These are phyloP conservation scores for Spongilla lacustris DNA, from an alignment of 37 sponge, comb jelly and placozoan species.

Conservation along the genomic window DNA sequence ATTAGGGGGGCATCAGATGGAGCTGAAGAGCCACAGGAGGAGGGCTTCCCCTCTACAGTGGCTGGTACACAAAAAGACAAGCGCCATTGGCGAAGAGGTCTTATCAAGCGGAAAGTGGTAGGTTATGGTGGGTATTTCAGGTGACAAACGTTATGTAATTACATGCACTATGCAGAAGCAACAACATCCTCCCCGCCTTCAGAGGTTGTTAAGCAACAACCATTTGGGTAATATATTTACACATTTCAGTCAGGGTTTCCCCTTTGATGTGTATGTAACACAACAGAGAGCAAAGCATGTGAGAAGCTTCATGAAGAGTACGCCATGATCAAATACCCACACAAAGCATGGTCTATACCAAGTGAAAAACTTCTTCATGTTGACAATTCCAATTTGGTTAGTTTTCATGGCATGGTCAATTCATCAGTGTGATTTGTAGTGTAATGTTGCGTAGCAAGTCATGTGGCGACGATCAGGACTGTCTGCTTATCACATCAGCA, in stretches of 20 bases:
- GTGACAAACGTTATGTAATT: neutral
- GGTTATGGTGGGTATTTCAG: neutral
- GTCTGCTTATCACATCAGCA: neutral
- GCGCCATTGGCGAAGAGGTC: neutral
- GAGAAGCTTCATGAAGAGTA: constrained; percentile 40
- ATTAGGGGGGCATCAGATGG: neutral
- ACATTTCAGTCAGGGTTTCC: neutral
- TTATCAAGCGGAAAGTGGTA: neutral
- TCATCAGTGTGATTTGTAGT: neutral
- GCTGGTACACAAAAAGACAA: neutral
- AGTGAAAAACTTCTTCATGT: constrained; percentile 46
- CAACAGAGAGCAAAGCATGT: neutral
- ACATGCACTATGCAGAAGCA: neutral
- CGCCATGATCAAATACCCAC: constrained; percentile 77
- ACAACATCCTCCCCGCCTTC: neutral
- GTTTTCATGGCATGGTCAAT: neutral
- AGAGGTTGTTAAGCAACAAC: neutral
- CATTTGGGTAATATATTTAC: neutral
- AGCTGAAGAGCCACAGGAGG: neutral
- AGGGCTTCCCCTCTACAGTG: no score
- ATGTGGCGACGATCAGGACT: neutral
- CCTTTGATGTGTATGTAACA: neutral
- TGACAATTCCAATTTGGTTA: constrained; percentile 63
- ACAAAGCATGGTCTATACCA: constrained; percentile 33
- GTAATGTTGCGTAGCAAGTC: neutral